Conservation (phyloP, 2,888 invertebrate species). For the Ecdyonurus torrentis region DNA sequence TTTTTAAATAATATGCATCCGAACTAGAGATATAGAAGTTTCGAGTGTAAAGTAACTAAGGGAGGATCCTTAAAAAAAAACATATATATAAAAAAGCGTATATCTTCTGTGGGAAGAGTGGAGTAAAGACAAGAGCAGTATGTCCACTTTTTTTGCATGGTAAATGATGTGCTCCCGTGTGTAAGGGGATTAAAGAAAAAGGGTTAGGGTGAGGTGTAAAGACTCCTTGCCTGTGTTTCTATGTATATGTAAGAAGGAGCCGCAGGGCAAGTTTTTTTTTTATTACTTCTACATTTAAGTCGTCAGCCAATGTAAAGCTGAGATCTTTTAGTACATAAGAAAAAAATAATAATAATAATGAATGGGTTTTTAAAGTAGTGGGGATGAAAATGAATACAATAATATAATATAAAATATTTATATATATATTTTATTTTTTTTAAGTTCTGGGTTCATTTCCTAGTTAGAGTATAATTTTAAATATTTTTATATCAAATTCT, state of each 20-base stretch:
- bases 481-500: too few relatives aligned
- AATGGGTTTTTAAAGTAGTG: not conserved
- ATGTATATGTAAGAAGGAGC: not conserved
- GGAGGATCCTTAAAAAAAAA: too few relatives aligned
- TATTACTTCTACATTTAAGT: not conserved
- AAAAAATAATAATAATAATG: not conserved
- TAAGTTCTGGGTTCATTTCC: not conserved
- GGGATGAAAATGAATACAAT: not conserved
- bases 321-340: not conserved
- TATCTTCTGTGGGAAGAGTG: not conserved
- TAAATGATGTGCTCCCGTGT: not conserved
- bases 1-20: not conserved
- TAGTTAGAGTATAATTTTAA: not conserved
- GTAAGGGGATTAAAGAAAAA: not conserved
- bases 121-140: not conserved
- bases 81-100: not conserved
- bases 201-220: not conserved
- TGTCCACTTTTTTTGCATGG: slow-evolving; percentile 3
- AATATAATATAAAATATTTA: too few relatives aligned
- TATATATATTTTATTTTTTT: not conserved
- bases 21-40: not conserved
- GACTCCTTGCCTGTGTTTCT: not conserved
- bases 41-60: too few relatives aligned
- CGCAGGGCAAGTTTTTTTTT: slow-evolving; percentile 1
- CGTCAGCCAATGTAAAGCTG: not conserved